phyloP scores from a whole-genome alignment of 2,888 invertebrate species.

The Eudemis profundana region DNA sequence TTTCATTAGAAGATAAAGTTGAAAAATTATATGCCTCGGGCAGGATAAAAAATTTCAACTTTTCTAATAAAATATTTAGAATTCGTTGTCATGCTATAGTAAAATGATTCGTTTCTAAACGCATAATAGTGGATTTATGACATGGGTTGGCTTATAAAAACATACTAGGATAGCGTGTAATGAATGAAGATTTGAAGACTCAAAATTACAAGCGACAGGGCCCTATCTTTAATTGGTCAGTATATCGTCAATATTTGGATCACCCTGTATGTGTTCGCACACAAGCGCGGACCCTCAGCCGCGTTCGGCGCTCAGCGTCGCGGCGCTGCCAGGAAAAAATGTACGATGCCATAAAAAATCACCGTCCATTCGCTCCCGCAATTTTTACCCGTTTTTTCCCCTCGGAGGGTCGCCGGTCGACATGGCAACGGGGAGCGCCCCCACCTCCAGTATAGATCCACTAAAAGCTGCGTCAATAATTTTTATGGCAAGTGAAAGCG shows the following conservation, averaged over 20 bases:
- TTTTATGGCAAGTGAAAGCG: constrained; percentile 64
- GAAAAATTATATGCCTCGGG: too few relatives aligned
- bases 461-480: constrained; percentile 79
- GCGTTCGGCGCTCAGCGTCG: constrained; percentile 59
- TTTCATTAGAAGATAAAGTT: too few relatives aligned
- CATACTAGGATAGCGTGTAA: too few relatives aligned
- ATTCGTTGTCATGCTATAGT: too few relatives aligned
- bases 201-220: too few relatives aligned
- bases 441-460: constrained; percentile 58
- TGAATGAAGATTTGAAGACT: too few relatives aligned
- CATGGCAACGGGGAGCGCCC: constrained; percentile 71
- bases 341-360: constrained; percentile 85
- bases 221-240: too few relatives aligned
- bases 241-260: constrained; percentile 10
- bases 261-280: constrained; percentile 64
- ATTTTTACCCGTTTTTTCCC: constrained; percentile 85
- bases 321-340: constrained; percentile 79
- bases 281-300: constrained; percentile 54
- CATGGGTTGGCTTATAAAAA: too few relatives aligned
- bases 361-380: constrained; percentile 80
- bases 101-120: too few relatives aligned
- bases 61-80: too few relatives aligned
- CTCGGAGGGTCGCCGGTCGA: constrained; percentile 80
- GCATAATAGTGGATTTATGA: too few relatives aligned
- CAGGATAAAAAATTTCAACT: too few relatives aligned